These are phyloP conservation scores for Colletes collaris DNA, from an alignment of 2,888 invertebrate genomes.

Conservation along the genomic window DNA sequence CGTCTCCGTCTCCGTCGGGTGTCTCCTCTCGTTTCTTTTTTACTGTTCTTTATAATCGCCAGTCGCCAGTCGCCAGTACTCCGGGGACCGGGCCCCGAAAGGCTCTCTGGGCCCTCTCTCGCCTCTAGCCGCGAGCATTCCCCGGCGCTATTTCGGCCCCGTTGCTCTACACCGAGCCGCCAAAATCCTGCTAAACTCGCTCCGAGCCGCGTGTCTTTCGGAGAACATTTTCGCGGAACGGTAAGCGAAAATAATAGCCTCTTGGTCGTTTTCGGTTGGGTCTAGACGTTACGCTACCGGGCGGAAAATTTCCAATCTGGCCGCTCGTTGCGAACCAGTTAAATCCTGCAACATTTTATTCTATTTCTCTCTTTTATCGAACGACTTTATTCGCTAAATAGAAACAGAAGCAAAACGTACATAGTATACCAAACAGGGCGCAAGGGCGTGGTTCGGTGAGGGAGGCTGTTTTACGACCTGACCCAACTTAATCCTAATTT, in stretches of 20 bases:
- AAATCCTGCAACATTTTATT: too few species aligned
- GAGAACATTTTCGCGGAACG: constrained; percentile 15
- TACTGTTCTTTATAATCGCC: constrained; percentile 82
- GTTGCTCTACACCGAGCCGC: constrained; percentile 53
- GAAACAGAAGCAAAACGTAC: too few species aligned
- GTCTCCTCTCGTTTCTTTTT: constrained; percentile 73
- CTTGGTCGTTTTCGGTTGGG: too few species aligned
- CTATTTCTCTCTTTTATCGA: too few species aligned
- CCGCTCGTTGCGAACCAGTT: too few species aligned
- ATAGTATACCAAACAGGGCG: too few species aligned
- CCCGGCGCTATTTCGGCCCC: constrained; percentile 63
- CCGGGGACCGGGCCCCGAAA: constrained; percentile 73
- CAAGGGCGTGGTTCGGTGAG: too few species aligned
- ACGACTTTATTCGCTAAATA: too few species aligned
- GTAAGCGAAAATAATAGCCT: not conserved
- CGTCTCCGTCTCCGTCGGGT: constrained; percentile 51
- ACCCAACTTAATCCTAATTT: too few species aligned
- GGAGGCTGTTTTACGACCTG: too few species aligned
- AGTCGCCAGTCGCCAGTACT: constrained; percentile 78
- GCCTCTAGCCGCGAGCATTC: constrained; percentile 72
- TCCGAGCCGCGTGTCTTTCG: constrained; percentile 24
- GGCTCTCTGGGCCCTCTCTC: constrained; percentile 52
- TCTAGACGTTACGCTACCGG: too few species aligned
- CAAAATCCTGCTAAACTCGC: constrained; percentile 67
- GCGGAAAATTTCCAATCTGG: too few species aligned